Evolutionary conservation across 2,797 vertebrate genomes (phyloP).

Genomic region (Gallinago nigripennis): DNA sequence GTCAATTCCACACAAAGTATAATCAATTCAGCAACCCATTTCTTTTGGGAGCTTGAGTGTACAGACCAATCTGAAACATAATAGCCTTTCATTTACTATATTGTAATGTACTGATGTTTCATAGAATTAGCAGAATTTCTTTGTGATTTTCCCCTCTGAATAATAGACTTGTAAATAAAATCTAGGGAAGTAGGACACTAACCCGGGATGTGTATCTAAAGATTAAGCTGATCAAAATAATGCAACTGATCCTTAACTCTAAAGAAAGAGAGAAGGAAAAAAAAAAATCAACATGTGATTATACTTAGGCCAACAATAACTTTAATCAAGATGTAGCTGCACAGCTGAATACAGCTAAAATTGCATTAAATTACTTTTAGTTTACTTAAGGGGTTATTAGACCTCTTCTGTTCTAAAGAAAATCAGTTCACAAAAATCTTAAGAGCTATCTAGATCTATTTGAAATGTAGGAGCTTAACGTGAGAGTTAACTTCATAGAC

Average conservation of each 20-base stretch:
- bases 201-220: background rate
- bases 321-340: slow-evolving; percentile 46
- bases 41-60: slow-evolving; percentile 3
- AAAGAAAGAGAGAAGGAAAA: background rate
- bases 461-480: background rate
- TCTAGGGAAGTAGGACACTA: background rate
- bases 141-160: background rate
- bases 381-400: slow-evolving; percentile 23
- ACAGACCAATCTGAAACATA: slow-evolving; percentile 26
- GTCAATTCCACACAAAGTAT: slow-evolving; percentile 23
- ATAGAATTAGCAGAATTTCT: background rate
- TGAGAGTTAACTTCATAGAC: background rate
- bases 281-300: slow-evolving; percentile 5
- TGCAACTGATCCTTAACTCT: background rate
- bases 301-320: slow-evolving; percentile 1
- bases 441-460: background rate
- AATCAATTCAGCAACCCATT: slow-evolving; percentile 20
- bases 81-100: slow-evolving; percentile 8
- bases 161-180: slow-evolving; percentile 1
- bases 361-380: slow-evolving; percentile 15
- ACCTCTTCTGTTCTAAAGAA: slow-evolving; percentile 18
- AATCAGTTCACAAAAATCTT: background rate
- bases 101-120: background rate
- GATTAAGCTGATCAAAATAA: background rate
- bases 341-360: slow-evolving; percentile 28